phyloP scores from a whole-genome alignment of 2,888 invertebrate genomes.

The Sinhomidia bicolor region DNA sequence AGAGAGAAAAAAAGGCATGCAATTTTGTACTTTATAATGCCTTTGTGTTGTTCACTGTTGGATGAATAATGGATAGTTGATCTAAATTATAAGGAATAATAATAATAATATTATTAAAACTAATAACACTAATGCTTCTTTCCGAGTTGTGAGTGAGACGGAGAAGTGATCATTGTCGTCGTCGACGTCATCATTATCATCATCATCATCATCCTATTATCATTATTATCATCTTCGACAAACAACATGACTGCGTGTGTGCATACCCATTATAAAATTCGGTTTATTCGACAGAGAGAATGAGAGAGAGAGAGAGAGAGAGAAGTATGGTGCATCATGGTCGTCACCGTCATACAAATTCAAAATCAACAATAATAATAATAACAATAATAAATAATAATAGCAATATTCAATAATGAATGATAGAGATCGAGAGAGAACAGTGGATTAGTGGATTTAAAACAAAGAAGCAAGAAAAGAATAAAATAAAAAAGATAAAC shows the following conservation, averaged over 20 bases:
- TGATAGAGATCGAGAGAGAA: neutral
- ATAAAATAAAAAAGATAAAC: neutral
- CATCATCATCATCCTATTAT: no score
- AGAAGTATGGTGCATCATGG: neutral
- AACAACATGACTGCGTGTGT: neutral
- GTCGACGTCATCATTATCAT: neutral
- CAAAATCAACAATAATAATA: slow-evolving; percentile 17
- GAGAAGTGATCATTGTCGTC: no score
- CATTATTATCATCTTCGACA: neutral
- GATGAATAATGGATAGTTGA: slow-evolving; percentile 26
- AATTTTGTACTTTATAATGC: neutral
- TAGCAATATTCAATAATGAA: neutral
- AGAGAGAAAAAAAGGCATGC: no score
- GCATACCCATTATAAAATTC: no score
- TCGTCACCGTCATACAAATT: neutral
- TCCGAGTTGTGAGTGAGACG: neutral
- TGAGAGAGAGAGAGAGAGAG: no score
- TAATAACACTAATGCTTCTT: neutral
- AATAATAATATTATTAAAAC: no score
- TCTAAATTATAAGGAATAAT: slow-evolving; percentile 21
- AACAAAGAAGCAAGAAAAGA: neutral
- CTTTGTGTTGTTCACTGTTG: neutral
- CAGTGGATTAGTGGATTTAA: neutral
- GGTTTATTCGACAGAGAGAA: no score
- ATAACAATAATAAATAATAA: neutral